Conservation (phyloP, 2,113 vertebrate genomes). For the Ctenomys sociabilis region DNA sequence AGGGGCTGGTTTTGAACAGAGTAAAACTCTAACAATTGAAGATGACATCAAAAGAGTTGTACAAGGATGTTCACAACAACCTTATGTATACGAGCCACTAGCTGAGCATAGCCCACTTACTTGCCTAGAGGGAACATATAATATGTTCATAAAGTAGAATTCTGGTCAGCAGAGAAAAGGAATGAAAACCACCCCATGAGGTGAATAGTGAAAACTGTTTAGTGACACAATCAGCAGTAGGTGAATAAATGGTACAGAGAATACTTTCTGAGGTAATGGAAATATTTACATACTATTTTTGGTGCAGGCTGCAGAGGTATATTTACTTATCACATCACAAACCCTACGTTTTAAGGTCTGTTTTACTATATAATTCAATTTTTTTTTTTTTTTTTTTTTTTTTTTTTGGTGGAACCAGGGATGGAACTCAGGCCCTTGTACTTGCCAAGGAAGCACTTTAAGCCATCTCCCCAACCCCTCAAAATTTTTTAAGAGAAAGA, state of each 20-base stretch:
- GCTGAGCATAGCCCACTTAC: not conserved
- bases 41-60: not conserved
- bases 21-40: conserved; percentile 19
- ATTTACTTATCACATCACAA: not conserved
- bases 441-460: too few species aligned
- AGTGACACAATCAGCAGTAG: not conserved
- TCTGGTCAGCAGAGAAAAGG: not conserved
- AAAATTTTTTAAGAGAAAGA: not conserved
- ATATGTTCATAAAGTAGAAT: not conserved
- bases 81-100: not conserved
- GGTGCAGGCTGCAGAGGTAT: not conserved
- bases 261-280: not conserved
- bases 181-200: not conserved
- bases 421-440: too few species aligned
- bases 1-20: conserved; percentile 19
- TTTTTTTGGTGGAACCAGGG: too few species aligned
- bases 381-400: too few species aligned
- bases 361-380: conserved; percentile 18
- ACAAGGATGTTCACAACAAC: not conserved
- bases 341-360: not conserved
- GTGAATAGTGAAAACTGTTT: not conserved
- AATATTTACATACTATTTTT: not conserved
- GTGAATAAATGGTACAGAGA: not conserved
- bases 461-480: too few species aligned
- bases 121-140: not conserved